Conservation (phyloP, 2,113 vertebrate species). For the Excalfactoria chinensis region DNA sequence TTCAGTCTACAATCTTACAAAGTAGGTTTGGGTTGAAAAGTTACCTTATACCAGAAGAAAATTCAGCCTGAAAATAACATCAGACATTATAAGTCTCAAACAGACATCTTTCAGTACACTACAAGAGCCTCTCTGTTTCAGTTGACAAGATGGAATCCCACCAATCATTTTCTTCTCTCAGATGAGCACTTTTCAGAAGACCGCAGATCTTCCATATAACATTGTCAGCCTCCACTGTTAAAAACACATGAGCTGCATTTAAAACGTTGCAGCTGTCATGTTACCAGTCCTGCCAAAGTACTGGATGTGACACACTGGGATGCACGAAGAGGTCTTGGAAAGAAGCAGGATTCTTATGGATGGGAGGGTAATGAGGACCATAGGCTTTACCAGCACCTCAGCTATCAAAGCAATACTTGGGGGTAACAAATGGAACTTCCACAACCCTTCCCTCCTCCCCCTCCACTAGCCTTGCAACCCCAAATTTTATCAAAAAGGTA, state of each 20-base stretch:
- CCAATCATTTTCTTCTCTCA: neutral
- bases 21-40: neutral
- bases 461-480: neutral
- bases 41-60: neutral
- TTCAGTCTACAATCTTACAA: neutral
- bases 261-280: neutral
- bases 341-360: neutral
- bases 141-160: neutral
- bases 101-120: neutral
- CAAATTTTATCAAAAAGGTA: neutral
- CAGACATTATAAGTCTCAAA: neutral
- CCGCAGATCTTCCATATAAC: neutral
- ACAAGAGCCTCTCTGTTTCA: neutral
- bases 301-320: neutral
- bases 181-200: neutral
- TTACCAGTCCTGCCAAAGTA: neutral
- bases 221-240: neutral
- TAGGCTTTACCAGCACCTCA: neutral
- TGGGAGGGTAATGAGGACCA: neutral
- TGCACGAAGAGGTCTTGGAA: neutral
- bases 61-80: neutral
- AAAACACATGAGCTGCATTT: neutral
- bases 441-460: neutral
- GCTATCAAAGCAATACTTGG: neutral
- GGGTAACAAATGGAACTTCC: neutral